phyloP scores from a whole-genome alignment of 2,797 vertebrate genomes.

The Xenopus petersii region DNA sequence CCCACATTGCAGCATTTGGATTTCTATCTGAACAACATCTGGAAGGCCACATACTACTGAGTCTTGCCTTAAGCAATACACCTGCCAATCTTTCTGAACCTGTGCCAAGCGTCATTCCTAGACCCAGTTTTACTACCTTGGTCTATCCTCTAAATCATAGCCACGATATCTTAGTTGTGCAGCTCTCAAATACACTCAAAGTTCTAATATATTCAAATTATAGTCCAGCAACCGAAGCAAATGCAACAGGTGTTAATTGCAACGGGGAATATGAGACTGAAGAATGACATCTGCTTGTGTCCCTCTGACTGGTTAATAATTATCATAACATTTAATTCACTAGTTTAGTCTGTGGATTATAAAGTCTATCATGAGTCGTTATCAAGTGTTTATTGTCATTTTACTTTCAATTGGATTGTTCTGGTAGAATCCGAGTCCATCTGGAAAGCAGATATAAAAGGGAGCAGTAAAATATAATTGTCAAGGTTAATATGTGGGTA shows the following conservation, averaged over 20 bases:
- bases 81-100: too few species aligned
- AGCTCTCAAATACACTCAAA: too few species aligned
- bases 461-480: constrained; percentile 42
- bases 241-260: constrained; percentile 54
- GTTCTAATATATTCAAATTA: constrained; percentile 12
- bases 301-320: constrained; percentile 50
- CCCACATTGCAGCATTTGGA: too few species aligned
- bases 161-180: too few species aligned
- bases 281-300: constrained; percentile 54
- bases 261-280: constrained; percentile 42
- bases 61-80: too few species aligned
- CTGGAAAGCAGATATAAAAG: constrained; percentile 48
- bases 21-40: too few species aligned
- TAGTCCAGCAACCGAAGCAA: constrained; percentile 28
- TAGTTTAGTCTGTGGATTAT: constrained; percentile 49
- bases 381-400: constrained; percentile 50
- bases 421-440: constrained; percentile 50
- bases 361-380: constrained; percentile 52
- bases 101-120: too few species aligned
- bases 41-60: too few species aligned
- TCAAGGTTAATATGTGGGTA: constrained; percentile 46
- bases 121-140: too few species aligned
- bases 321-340: constrained; percentile 51
- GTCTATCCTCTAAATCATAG: too few species aligned
- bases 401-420: constrained; percentile 39